phyloP scores from a whole-genome alignment of 2,888 invertebrate species.

The Drosophila paramelanica region DNA sequence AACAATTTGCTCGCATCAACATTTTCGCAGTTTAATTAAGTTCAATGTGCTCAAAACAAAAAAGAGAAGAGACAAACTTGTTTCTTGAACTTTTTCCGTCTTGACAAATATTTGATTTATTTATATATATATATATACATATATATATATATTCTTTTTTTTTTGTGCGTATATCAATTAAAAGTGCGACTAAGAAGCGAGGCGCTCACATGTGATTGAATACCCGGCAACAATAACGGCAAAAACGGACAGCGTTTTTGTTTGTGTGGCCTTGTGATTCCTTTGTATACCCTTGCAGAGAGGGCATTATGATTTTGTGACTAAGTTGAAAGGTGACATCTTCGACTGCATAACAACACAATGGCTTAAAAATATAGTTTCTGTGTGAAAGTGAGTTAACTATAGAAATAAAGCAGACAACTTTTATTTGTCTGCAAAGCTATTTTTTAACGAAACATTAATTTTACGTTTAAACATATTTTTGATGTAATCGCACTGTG shows the following conservation, averaged over 20 bases:
- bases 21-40: neutral
- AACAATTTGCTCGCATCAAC: conserved; percentile 5
- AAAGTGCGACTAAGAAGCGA: conserved; percentile 6
- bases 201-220: neutral
- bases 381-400: neutral
- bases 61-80: conserved; percentile 9
- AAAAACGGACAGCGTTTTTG: conserved; percentile 9
- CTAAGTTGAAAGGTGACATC: neutral
- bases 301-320: neutral
- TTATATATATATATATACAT: too few relatives aligned
- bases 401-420: too few relatives aligned
- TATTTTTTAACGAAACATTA: too few relatives aligned
- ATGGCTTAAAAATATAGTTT: neutral
- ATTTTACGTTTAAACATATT: too few relatives aligned
- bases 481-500: neutral
- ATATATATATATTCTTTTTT: neutral
- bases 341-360: too few relatives aligned
- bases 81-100: conserved; percentile 5
- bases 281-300: neutral
- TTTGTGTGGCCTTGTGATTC: neutral
- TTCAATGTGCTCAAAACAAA: neutral
- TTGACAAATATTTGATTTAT: neutral
- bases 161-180: conserved; percentile 23
- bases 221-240: conserved; percentile 6
- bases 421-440: too few relatives aligned